Base-by-base conservation (phyloP, 2,797 vertebrate genomes). In the Halcyon leucocephala region DNA sequence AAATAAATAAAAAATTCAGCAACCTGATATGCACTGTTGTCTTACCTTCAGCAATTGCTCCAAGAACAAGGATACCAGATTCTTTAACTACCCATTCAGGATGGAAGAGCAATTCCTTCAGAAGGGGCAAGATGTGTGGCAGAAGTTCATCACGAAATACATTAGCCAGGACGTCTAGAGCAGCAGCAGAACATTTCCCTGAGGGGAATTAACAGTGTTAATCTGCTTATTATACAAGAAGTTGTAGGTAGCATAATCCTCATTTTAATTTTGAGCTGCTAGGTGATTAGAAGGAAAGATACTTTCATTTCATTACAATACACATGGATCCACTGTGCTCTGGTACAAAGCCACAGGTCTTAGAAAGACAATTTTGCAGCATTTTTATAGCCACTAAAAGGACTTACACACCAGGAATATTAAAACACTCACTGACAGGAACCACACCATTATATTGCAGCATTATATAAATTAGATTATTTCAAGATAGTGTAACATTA, bases 161-260 rank as follows among this genome's bases (percentile, higher is more conserved):
- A 78, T 99, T 99, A 35, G 99, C 99, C 28, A 99, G 97, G 80
- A 99, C 99, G 87, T 99, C 99, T 42, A 99, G 93, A 37, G 99
- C 99, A 86, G 99, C 99, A 48, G 99, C 99, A 52, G 99, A 99
- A 97, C 99, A 99, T 96, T 99, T 99, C 24, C 99, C 99, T 99
- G 79, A 71, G 49, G 21, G 64, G 46, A 97, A 87, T 39, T n/a
- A 89, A 76, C 5, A 96, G 42, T 58, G 58, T 93, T 91, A 66
- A 82, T 91, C 35, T 35, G 22, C 9, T 52, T 84, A 72, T 37
- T 69, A 86, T 12, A 81, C 18, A 37, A 78, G 10, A 6, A 79
- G 15, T 17, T 69, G 31, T 21, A 81, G 57, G 8, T 54, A 84
- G 14, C 44, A 60, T 19, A 52, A 88, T 52, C 8, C 17, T 18